Base-by-base conservation (phyloP, 2,797 vertebrate species). In the Sparidentex hasta region DNA sequence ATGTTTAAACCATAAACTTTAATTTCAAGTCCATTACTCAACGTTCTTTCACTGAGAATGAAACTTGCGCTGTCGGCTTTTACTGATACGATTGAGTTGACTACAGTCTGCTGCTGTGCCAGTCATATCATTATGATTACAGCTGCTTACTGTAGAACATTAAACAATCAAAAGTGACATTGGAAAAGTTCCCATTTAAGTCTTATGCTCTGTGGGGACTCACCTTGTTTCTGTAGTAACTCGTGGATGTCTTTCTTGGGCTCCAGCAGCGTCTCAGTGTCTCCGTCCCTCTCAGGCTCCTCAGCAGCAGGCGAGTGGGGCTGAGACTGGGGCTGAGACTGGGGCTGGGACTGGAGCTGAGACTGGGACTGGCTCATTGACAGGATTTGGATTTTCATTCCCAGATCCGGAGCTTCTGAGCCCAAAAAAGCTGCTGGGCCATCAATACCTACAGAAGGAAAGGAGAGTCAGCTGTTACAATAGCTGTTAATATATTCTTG, bases 211-310 rank as follows among this genome's bases (percentile, higher is more conserved):
- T 56, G 18, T 4, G 20, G 18, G 38, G 58, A 68, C 91, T 91
- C 83, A 98, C 98, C 98, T 81, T 96, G 94, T 88, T 96, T 97
- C 85, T 97, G 95, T 61, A 99, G 94, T 77, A 98, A 93, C 83
- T 99, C 96, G 11, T 97, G 97, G 57, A 99, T 96, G 77, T 97
- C 96, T 11, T 93, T 94, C 88, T 97, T 99, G 84, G 92, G 78
- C 27, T 96, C 95, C 29, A 90, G 74, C 47, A 93, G 76, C 17
- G 85, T 87, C 74, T 97, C 95, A 0, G 92, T 95, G 78, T 94
- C 94, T 27, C 91, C 88, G 3, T 95, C 95, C 55, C 90, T 87
- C 84, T 97, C 95, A 0, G 84, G 71, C 21, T 88, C 94, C 20
- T 95, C 95, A n/a, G 94, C 87, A 4, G 88, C 48, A 27, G 92